Conservation (phyloP, 2,797 vertebrate genomes). For the Danio choprae region DNA sequence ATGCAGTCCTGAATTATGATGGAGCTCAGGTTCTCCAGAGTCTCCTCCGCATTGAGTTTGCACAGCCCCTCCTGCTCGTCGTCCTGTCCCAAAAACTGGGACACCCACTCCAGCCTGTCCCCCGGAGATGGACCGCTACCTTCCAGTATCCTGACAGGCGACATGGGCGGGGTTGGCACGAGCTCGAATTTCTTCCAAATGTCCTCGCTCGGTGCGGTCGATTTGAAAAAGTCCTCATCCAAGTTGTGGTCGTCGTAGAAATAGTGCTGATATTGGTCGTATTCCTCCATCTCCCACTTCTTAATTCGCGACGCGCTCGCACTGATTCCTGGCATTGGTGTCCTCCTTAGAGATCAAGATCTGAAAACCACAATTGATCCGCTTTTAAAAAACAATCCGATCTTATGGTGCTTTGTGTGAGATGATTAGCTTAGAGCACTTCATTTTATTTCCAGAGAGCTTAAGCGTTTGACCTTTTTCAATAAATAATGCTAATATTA, state of each 20-base stretch:
- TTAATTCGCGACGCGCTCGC: slow-evolving; percentile 76
- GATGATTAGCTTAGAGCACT: neutral
- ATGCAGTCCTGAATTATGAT: slow-evolving; percentile 97
- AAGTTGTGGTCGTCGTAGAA: slow-evolving; percentile 91
- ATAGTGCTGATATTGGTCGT: slow-evolving; percentile 91
- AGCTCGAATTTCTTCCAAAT: slow-evolving; percentile 99
- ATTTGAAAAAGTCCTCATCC: slow-evolving; percentile 93
- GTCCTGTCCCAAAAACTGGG: slow-evolving; percentile 82
- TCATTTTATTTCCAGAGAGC: neutral
- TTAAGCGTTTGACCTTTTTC: neutral
- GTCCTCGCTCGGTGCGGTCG: slow-evolving; percentile 94
- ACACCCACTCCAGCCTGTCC: slow-evolving; percentile 82
- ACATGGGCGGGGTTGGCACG: slow-evolving; percentile 90
- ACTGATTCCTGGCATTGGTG: slow-evolving; percentile 77
- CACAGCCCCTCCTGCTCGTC: slow-evolving; percentile 82
- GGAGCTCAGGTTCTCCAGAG: slow-evolving; percentile 88
- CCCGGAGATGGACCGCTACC: slow-evolving; percentile 77
- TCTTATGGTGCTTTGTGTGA: neutral
- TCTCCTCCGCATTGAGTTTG: slow-evolving; percentile 77
- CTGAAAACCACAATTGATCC: slow-evolving; percentile 60
- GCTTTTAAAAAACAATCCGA: slow-evolving; percentile 18
- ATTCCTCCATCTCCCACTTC: slow-evolving; percentile 86
- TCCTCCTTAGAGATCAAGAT: slow-evolving; percentile 66
- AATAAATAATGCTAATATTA: neutral
- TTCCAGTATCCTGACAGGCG: slow-evolving; percentile 81